Conservation (phyloP, 2,797 vertebrate genomes). For the Threskiornis aethiopicus region DNA sequence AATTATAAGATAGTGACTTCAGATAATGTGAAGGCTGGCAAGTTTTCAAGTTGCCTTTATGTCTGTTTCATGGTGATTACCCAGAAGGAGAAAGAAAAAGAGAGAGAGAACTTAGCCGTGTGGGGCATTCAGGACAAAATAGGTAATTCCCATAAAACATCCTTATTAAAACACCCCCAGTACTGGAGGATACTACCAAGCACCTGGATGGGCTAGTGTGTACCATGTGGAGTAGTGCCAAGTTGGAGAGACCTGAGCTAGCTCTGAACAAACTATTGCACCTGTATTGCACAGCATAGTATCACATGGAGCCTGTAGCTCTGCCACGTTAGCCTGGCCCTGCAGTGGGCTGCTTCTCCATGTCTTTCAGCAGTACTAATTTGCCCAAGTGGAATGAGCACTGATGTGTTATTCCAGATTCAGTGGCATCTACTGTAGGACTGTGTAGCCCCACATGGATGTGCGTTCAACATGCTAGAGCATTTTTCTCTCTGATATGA, state of each 20-base stretch:
- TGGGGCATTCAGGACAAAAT: background rate
- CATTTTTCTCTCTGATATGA: background rate
- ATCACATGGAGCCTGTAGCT: background rate
- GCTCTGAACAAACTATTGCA: background rate
- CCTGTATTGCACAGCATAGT: background rate
- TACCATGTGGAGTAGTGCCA: background rate
- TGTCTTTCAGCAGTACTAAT: background rate
- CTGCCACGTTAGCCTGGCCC: background rate
- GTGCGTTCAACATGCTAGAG: background rate
- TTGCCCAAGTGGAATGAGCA: background rate
- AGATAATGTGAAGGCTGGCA: background rate
- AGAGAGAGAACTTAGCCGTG: background rate
- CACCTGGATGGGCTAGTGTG: background rate
- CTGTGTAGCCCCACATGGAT: background rate
- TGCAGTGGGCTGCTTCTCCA: background rate
- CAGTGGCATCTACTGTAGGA: background rate
- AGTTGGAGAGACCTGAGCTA: background rate
- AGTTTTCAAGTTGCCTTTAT: background rate
- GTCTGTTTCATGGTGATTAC: background rate
- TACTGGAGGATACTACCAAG: background rate
- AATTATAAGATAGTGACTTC: background rate
- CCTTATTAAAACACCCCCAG: background rate
- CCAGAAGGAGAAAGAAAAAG: background rate
- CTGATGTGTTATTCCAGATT: background rate
- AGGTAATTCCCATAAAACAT: background rate